Conservation (phyloP, 2,888 invertebrate genomes). For the Scaptomyza tumidula region DNA sequence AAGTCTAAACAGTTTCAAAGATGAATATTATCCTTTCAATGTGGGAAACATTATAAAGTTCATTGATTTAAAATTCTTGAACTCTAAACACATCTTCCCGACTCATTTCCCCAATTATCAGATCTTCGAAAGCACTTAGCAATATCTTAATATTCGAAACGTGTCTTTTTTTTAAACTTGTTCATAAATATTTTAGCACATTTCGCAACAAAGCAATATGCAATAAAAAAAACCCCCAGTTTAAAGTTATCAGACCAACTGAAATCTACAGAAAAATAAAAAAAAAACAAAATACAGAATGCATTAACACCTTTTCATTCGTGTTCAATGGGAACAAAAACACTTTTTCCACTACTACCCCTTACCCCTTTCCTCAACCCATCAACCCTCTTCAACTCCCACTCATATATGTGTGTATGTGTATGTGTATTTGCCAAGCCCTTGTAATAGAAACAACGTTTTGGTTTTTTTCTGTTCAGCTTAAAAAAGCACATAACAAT, state of each 20-base stretch:
- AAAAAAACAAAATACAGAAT: conserved; percentile 44
- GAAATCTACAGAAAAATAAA: conserved; percentile 47
- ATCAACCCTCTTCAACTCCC: conserved; percentile 2
- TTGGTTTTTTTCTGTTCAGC: conserved; percentile 33
- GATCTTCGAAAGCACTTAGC: conserved; percentile 9
- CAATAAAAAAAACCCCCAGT: conserved; percentile 27
- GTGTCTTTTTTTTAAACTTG: conserved; percentile 47
- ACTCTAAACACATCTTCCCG: neutral
- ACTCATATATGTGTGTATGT: neutral
- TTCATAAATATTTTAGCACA: conserved; percentile 70
- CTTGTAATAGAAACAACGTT: conserved; percentile 63
- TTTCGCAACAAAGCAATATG: conserved; percentile 32
- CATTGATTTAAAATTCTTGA: neutral
- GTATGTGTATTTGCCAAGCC: conserved; percentile 37
- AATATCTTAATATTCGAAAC: conserved; percentile 36
- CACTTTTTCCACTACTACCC: neutral
- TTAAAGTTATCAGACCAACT: conserved; percentile 47
- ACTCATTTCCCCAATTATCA: conserved; percentile 10
- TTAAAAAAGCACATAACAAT: conserved; percentile 34
- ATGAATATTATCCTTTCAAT: no score
- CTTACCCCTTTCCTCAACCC: neutral
- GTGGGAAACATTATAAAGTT: no score
- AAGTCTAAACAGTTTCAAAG: no score
- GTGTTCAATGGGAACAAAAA: conserved; percentile 33
- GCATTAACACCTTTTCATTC: conserved; percentile 65